Evolutionary conservation across 2,888 invertebrate species (phyloP).

Genomic region (Brenthis hecate): DNA sequence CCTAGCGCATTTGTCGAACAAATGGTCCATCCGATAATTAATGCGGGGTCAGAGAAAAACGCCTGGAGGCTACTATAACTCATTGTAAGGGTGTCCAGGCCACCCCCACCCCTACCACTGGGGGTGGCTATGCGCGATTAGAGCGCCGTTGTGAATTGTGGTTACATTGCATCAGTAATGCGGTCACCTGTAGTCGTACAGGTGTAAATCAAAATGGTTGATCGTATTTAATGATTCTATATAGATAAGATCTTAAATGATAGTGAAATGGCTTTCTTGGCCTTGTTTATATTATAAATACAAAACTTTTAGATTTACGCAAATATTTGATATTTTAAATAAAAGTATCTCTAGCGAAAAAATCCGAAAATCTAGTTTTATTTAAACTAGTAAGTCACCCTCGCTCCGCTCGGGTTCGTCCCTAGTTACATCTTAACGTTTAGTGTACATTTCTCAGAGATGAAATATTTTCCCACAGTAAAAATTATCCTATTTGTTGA

Average conservation of each 20-base stretch:
- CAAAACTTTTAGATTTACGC: too few species aligned
- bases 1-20: slow-evolving; percentile 16
- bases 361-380: too few species aligned
- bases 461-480: too few species aligned
- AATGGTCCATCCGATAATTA: slow-evolving; percentile 32
- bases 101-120: slow-evolving; percentile 8
- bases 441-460: too few species aligned
- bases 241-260: background rate
- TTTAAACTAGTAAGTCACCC: too few species aligned
- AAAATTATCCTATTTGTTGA: too few species aligned
- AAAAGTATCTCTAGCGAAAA: too few species aligned
- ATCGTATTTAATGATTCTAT: slow-evolving; percentile 5
- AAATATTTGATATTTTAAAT: too few species aligned
- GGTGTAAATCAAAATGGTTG: slow-evolving; percentile 13
- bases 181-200: slow-evolving; percentile 17
- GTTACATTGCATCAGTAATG: slow-evolving; percentile 18
- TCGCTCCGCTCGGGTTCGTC: too few species aligned
- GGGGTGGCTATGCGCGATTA: slow-evolving; percentile 26
- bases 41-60: slow-evolving; percentile 35
- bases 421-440: too few species aligned
- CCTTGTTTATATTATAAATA: too few species aligned
- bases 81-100: slow-evolving; percentile 24
- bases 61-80: slow-evolving; percentile 29
- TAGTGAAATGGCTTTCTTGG: too few species aligned
- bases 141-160: slow-evolving; percentile 28